Conservation (phyloP, 2,113 vertebrate genomes). For the Poeciliopsis prolifica region DNA sequence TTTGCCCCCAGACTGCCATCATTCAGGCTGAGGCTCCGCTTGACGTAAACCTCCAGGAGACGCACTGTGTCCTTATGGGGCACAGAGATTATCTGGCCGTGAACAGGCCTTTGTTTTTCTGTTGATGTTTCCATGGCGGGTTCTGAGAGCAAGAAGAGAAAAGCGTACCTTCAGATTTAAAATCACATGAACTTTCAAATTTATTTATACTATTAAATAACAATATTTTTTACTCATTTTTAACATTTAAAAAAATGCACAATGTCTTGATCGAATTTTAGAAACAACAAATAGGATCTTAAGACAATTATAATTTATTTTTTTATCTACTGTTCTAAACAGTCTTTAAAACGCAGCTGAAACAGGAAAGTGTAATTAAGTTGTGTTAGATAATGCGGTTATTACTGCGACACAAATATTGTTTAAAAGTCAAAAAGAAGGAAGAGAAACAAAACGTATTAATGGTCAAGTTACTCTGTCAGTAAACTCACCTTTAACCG, state of each 20-base stretch:
- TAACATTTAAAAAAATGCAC: background rate
- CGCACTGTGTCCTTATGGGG: conserved; percentile 75
- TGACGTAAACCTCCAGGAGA: conserved; percentile 82
- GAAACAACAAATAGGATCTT: background rate
- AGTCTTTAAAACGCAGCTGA: background rate
- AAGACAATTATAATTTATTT: background rate
- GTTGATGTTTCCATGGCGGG: conserved; percentile 44
- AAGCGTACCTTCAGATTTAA: background rate
- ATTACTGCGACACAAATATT: background rate
- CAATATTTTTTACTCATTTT: background rate
- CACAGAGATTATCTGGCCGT: conserved; percentile 71
- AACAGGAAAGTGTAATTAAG: background rate
- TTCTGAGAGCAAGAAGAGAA: conserved; percentile 7
- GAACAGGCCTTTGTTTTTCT: conserved; percentile 14
- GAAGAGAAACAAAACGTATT: background rate
- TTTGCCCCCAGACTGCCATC: conserved; percentile 14
- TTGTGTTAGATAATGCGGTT: background rate
- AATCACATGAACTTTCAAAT: background rate
- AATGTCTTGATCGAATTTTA: background rate
- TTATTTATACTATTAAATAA: background rate
- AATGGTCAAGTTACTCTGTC: background rate
- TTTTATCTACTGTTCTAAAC: background rate
- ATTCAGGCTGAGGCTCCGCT: conserved; percentile 79
- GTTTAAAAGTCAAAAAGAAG: background rate
- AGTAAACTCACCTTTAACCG: conserved; percentile 27